These are phyloP conservation scores for Gallinago paraguaiae DNA, from an alignment of 2,113 vertebrate species.

Conservation along the genomic window DNA sequence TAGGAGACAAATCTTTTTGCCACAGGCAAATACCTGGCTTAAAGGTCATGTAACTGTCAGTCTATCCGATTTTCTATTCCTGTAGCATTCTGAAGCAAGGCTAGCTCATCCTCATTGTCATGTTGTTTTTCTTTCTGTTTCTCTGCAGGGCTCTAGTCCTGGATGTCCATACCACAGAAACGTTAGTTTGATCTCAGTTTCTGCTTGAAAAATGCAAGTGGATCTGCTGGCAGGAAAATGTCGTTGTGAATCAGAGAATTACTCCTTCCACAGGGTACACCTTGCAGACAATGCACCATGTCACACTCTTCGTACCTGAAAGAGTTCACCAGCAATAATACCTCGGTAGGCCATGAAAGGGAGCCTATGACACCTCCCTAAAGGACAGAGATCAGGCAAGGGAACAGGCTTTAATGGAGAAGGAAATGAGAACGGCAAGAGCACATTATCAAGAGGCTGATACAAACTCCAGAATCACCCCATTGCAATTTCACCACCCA, in stretches of 20 bases:
- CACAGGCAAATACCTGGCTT: not conserved
- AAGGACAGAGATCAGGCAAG: not conserved
- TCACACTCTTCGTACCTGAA: not conserved
- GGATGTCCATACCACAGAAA: not conserved
- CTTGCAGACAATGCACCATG: not conserved
- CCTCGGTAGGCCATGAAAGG: not conserved
- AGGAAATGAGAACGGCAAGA: not conserved
- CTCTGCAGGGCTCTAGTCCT: not conserved
- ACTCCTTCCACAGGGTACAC: not conserved
- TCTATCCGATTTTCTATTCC: not conserved
- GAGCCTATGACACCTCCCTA: not conserved
- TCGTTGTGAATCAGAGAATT: not conserved
- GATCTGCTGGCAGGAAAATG: not conserved
- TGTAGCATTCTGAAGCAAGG: not conserved
- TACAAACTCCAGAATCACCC: not conserved
- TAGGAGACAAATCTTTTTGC: not conserved
- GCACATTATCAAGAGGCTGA: not conserved
- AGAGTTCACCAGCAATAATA: not conserved
- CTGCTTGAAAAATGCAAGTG: not conserved
- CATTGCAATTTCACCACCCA: not conserved
- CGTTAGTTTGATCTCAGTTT: not conserved
- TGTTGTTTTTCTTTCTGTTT: constrained; percentile 6
- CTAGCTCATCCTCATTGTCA: not conserved
- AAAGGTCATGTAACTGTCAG: not conserved
- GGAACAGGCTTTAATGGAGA: not conserved